These are phyloP conservation scores for Drosophila kokeensis DNA, from an alignment of 2,888 invertebrate genomes.

Conservation along the genomic window DNA sequence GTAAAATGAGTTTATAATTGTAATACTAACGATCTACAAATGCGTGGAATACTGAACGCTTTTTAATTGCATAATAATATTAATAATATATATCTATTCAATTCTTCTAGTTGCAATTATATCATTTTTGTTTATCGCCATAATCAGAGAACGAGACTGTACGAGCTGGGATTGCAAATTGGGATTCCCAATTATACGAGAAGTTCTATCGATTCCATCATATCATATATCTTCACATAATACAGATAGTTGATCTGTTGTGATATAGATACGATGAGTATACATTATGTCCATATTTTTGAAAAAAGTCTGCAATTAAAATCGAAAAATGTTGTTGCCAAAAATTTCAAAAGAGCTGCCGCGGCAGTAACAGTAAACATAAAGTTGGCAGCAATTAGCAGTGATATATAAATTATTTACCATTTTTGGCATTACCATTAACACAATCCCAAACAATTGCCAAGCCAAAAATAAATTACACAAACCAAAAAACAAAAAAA, in stretches of 20 bases:
- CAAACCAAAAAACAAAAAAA: slow-evolving; percentile 13
- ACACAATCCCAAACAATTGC: slow-evolving; percentile 58
- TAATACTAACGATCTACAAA: neutral
- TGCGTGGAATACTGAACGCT: neutral
- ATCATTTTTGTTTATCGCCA: no score
- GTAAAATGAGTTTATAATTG: neutral
- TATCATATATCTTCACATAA: neutral
- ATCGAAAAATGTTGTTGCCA: slow-evolving; percentile 72
- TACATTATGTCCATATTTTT: neutral
- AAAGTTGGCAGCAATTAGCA: slow-evolving; percentile 76
- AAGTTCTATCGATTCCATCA: no score
- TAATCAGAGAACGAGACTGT: neutral
- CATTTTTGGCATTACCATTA: slow-evolving; percentile 71
- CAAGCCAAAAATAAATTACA: slow-evolving; percentile 36
- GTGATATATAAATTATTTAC: slow-evolving; percentile 67
- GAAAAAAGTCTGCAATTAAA: slow-evolving; percentile 69
- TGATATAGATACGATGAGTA: neutral
- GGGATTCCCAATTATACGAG: no score
- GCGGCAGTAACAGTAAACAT: slow-evolving; percentile 56
- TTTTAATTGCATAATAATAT: neutral
- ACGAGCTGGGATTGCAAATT: no score
- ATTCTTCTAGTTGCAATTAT: neutral
- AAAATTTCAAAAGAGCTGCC: slow-evolving; percentile 45
- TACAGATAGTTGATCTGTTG: neutral
- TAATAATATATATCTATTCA: neutral